Base-by-base conservation (phyloP, 2,797 vertebrate species). In the Chelon labrosus region DNA sequence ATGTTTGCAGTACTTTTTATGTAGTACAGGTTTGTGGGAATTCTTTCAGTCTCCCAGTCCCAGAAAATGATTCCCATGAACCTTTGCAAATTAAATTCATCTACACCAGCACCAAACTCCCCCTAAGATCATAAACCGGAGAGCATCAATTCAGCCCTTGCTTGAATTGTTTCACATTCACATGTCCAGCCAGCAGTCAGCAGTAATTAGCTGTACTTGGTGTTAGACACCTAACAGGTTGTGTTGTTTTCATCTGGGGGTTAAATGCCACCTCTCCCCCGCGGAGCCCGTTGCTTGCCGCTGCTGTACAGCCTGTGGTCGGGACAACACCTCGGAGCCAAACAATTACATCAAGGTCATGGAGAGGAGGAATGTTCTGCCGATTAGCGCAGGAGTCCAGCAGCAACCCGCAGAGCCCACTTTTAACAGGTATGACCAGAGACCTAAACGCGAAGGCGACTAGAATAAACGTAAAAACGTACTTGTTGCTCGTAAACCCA, bases 321-420 rank as follows among this genome's bases (percentile, higher is more conserved):
- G 60, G 85, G 75, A 85, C 86, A 78, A 91, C 89, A 85, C 91
- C 91, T 92, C 10, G 17, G 73, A 93, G 91, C 87, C 92, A 91
- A 85, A 87, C 91, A 83, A 91, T 93, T 92, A 91, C 88, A 89
- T 66, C 88, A 90, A 93, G 93, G 92, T 93, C 92, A 89, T 88
- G 91, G 89, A 92, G 89, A 91, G 75, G 82, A 91, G 90, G 91
- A 92, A 93, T 93, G 89, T 80, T 75, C 64, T 61, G 61, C 75
- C 80, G 90, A 91, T 94, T 92, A 91, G 81, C 49, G 82, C 74
- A 37, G 70, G 56, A 62, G 70, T 79, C 66, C 75, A 13, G 83
- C 77, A 50, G 76, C 62, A 37, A 56, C 83, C 83, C 69, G 83
- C 75, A 58, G 76, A 73, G 72, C 38, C 19, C 22, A 25, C 39